Base-by-base conservation (phyloP, 2,888 invertebrate genomes). In the Mythimna pallens region DNA sequence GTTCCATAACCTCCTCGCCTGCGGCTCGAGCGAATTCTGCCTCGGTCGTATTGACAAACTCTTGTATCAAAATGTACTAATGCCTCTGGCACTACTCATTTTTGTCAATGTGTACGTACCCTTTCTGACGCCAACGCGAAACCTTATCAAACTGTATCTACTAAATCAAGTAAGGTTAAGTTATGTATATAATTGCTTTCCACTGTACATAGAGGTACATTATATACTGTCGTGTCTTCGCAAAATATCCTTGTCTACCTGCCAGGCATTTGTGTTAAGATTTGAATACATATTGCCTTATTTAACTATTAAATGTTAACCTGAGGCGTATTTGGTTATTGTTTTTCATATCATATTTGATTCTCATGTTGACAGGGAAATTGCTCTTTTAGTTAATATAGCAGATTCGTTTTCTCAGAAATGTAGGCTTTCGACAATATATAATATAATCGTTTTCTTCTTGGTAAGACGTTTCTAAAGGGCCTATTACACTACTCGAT, bases 201-300 rank as follows among this genome's bases (percentile, higher is more conserved):
- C 34, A n/a, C 6, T 62, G 52, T 61, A 79, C 52, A 62, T 73
- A 55, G 22, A 52, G 34, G 20, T 43, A 58, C 7, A 7, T 25
- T 36, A 72, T 59, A 54, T 63, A 22, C 20, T 8, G 34, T 22
- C 22, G 34, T 67, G 22, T 73, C 34, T 82, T 80, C 65, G 14
- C 2, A 10, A 55, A 83, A 69, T 30, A 63, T 68, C 55, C 61
- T 59, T 65, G 66, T 76, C 57, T 54, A 58, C 55, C 68, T 75
- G 10, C 22, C 54, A 62, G 76, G 47, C 50, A 68, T 80, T 80
- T 81, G 47, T 84, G 76, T 66, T 57, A 50, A 34, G 40, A 61
- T 70, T 52, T 67, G 81, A 67, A 84, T 65, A 70, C 34, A 67
- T 65, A 81, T 58, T 70, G 36, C 66, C 25, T 67, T 67, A 78